These are phyloP conservation scores for Sebastes itinus DNA, from an alignment of 2,797 vertebrate species.

Conservation along the genomic window DNA sequence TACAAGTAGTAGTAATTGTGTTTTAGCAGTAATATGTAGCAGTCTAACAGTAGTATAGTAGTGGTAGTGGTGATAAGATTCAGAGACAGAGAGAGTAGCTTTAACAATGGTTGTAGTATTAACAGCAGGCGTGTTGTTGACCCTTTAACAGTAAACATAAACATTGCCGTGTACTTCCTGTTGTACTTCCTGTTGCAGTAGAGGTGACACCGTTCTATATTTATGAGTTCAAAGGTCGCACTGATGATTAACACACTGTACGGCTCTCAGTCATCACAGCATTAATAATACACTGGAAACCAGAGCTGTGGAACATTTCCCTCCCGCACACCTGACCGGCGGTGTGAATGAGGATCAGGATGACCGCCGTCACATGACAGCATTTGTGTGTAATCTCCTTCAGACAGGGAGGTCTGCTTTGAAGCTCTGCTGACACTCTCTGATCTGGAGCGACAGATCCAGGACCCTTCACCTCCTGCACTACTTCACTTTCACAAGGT, in stretches of 20 bases:
- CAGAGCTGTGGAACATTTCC: constrained; percentile 16
- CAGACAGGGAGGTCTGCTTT: constrained; percentile 64
- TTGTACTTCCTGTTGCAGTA: no score
- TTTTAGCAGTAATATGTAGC: no score
- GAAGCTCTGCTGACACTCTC: constrained; percentile 38
- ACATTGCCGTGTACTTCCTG: no score
- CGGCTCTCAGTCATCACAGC: neutral
- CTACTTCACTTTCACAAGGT: no score
- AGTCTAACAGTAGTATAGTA: no score
- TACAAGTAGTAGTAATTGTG: no score
- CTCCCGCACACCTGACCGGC: constrained; percentile 32
- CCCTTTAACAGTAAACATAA: no score
- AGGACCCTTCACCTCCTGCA: no score
- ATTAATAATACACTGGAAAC: constrained; percentile 44
- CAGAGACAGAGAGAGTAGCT: no score
- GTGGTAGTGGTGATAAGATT: no score
- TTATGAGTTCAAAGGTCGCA: neutral
- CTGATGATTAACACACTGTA: neutral
- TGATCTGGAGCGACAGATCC: constrained; percentile 23
- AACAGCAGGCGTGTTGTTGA: no score
- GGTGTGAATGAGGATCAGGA: constrained; percentile 57
- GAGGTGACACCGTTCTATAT: neutral
- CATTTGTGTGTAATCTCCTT: constrained; percentile 58
- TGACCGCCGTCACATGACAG: constrained; percentile 63
- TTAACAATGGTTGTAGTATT: no score